Conservation (phyloP, 2,797 vertebrate species). For the Esox masquinongy region DNA sequence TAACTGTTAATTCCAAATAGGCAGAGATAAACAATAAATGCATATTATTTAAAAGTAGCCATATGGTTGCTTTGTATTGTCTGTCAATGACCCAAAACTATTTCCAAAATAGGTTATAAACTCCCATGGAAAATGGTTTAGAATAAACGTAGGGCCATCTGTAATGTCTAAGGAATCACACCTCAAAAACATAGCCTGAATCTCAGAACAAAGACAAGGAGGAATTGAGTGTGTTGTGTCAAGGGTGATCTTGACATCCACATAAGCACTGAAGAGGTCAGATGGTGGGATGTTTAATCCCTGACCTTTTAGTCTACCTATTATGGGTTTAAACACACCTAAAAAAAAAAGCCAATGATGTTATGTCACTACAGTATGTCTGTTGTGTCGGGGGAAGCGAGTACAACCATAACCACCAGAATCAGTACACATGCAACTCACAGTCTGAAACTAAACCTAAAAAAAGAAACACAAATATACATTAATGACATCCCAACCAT, state of each 20-base stretch:
- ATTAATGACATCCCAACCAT: too few relatives aligned
- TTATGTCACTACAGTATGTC: background rate
- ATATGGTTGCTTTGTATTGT: background rate
- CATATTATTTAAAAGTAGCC: background rate
- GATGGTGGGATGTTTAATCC: background rate
- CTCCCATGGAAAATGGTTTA: too few relatives aligned
- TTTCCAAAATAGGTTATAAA: background rate
- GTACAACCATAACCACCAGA: too few relatives aligned
- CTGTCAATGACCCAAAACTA: background rate
- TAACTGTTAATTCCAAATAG: background rate
- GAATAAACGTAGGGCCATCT: too few relatives aligned
- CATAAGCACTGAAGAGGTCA: background rate
- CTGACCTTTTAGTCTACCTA: background rate
- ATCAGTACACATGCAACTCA: too few relatives aligned
- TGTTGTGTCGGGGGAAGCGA: background rate
- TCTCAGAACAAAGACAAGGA: background rate
- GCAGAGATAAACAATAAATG: background rate
- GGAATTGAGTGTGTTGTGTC: background rate
- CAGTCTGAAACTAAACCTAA: too few relatives aligned
- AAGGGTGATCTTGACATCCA: background rate
- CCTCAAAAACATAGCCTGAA: background rate
- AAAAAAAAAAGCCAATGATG: background rate
- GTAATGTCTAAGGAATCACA: too few relatives aligned
- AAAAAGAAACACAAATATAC: too few relatives aligned
- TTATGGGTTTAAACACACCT: background rate